Percentiles rank a stretch among this genome's conserved stretches.
phyloP scores from a whole-genome alignment of 2,797 vertebrate species.

The Gallinago solitaria region DNA sequence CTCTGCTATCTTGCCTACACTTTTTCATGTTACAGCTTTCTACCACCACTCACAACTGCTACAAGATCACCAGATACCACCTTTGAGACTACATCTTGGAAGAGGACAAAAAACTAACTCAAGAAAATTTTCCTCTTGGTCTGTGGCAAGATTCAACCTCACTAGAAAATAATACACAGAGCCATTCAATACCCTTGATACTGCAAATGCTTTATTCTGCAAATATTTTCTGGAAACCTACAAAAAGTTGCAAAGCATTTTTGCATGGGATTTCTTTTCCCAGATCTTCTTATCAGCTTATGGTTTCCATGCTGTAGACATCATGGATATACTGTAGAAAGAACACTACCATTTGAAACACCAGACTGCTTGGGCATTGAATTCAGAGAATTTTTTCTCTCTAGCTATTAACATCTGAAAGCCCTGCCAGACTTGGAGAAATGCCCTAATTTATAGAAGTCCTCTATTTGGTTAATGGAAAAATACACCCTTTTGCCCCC shows the following conservation, averaged over 20 bases:
- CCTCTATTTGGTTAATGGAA: conserved; percentile 55
- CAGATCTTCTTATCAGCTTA: neutral
- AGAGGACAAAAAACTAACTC: neutral
- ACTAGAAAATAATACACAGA: neutral
- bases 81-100: neutral
- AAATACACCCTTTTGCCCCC: conserved; percentile 30
- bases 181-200: neutral
- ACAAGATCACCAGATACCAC: neutral
- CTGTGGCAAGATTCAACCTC: neutral
- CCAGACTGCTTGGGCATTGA: neutral
- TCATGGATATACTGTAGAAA: neutral
- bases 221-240: neutral
- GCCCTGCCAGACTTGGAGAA: conserved; percentile 15
- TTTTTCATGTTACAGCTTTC: neutral
- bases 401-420: conserved; percentile 18
- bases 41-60: neutral
- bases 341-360: neutral
- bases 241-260: neutral
- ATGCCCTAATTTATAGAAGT: conserved; percentile 35
- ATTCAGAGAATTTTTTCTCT: neutral
- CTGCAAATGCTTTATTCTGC: neutral
- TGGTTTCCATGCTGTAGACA: neutral
- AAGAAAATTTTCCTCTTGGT: neutral
- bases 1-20: neutral
- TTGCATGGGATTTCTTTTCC: neutral